Percentiles rank a stretch among this genome's conserved stretches.
These are phyloP conservation scores for Alectoris magna DNA, from an alignment of 2,797 vertebrate species.

Conservation along the genomic window DNA sequence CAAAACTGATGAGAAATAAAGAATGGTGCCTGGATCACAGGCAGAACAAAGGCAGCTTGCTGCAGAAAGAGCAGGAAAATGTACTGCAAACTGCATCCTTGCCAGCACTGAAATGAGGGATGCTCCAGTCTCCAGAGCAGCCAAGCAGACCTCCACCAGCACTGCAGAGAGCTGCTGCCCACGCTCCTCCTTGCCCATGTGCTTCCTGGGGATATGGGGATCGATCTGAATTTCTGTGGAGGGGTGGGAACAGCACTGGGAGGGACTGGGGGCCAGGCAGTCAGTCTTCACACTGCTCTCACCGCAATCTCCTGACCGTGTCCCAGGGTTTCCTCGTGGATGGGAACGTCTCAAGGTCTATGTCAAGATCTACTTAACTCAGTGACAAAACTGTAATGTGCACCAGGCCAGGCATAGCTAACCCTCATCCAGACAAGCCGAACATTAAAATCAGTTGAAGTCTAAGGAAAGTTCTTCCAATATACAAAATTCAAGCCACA, in stretches of 20 bases:
- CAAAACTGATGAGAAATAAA: accelerated
- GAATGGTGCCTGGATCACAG: neutral
- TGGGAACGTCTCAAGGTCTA: no score
- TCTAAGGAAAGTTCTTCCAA: neutral
- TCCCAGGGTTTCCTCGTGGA: neutral
- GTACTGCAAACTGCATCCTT: neutral
- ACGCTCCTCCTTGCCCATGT: accelerated
- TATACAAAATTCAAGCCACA: neutral
- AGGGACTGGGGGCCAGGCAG: neutral
- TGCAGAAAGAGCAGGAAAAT: neutral
- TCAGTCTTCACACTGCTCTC: neutral
- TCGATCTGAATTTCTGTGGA: accelerated
- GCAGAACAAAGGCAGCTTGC: neutral
- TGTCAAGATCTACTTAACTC: neutral
- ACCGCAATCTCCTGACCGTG: no score
- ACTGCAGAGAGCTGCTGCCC: neutral
- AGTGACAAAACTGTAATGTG: neutral
- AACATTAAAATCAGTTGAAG: neutral
- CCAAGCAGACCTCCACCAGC: neutral
- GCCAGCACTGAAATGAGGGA: neutral
- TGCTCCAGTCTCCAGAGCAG: neutral
- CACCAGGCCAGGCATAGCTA: neutral
- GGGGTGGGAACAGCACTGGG: neutral
- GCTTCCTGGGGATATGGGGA: neutral
- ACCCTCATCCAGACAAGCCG: neutral